Percentiles rank a stretch among this genome's conserved stretches.
phyloP scores from a whole-genome alignment of 2,888 invertebrate genomes.

The Yponomeuta malinellus region DNA sequence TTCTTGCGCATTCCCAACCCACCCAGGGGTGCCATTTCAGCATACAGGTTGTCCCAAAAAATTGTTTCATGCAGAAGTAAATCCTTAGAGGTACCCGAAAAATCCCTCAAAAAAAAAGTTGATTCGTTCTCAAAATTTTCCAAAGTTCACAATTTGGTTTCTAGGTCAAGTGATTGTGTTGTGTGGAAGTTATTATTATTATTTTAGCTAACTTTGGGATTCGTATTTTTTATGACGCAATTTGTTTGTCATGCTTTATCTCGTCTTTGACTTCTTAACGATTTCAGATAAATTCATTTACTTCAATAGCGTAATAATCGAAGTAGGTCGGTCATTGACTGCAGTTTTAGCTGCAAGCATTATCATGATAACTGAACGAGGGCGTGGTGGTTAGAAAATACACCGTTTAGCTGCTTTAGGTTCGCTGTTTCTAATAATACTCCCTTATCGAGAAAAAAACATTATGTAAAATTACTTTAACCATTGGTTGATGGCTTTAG shows the following conservation, averaged over 20 bases:
- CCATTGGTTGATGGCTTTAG: background rate
- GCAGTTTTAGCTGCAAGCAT: conserved; percentile 42
- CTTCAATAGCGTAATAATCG: conserved; percentile 5
- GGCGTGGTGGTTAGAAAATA: conserved; percentile 48
- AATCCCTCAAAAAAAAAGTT: too few species aligned
- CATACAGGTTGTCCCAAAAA: background rate
- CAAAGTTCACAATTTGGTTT: too few species aligned
- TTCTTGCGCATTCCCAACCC: background rate
- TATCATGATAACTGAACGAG: conserved; percentile 52
- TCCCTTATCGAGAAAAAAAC: background rate
- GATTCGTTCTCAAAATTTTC: too few species aligned
- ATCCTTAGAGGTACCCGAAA: too few species aligned
- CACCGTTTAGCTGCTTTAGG: conserved; percentile 17
- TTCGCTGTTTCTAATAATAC: background rate
- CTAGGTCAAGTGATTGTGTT: too few species aligned
- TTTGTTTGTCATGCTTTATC: background rate
- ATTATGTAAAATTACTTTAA: background rate
- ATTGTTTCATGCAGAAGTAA: too few species aligned
- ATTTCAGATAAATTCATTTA: background rate
- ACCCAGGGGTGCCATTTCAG: background rate
- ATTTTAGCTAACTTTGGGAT: too few species aligned
- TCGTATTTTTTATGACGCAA: background rate
- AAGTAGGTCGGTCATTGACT: conserved; percentile 65
- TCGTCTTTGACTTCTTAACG: conserved; percentile 1
- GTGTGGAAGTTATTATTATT: too few species aligned